phyloP scores from a whole-genome alignment of 2,113 vertebrate genomes.

The Melanerpes aurifrons region DNA sequence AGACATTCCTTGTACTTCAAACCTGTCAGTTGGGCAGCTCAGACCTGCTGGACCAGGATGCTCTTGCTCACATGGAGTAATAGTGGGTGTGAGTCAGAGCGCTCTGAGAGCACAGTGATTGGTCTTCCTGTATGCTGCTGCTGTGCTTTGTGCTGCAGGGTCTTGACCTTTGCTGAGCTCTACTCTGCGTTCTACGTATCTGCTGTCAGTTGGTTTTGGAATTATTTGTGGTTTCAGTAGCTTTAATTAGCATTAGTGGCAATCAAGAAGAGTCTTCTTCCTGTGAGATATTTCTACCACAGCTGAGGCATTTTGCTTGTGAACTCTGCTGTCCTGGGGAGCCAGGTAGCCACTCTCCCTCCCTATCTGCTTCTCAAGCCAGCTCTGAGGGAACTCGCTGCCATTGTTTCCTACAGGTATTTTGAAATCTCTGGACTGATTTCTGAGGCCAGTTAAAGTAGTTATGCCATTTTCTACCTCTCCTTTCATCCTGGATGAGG shows the following conservation, averaged over 20 bases:
- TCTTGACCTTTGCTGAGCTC: conserved; percentile 11
- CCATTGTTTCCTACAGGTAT: not conserved
- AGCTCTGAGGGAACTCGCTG: not conserved
- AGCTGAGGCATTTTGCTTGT: not conserved
- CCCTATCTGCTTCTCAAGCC: not conserved
- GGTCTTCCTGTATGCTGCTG: not conserved
- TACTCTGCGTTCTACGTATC: not conserved
- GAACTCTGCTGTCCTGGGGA: not conserved
- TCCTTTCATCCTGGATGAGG: conserved; percentile 13
- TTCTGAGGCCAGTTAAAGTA: conserved; percentile 27
- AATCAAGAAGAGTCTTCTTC: conserved; percentile 2
- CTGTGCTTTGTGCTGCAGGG: not conserved
- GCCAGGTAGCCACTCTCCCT: not conserved
- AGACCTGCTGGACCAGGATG: not conserved
- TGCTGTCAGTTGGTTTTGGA: conserved; percentile 7
- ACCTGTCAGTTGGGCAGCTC: not conserved
- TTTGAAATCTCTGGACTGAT: conserved; percentile 56
- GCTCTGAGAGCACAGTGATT: not conserved
- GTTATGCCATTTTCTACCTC: conserved; percentile 38
- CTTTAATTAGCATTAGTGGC: conserved; percentile 14
- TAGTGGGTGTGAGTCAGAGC: not conserved
- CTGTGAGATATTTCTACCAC: conserved; percentile 42
- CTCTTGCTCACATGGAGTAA: not conserved
- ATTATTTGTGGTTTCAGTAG: conserved; percentile 41
- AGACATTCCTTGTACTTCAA: not conserved